These are phyloP conservation scores for Brenthis ino DNA, from an alignment of 2,888 invertebrate genomes.

Conservation along the genomic window DNA sequence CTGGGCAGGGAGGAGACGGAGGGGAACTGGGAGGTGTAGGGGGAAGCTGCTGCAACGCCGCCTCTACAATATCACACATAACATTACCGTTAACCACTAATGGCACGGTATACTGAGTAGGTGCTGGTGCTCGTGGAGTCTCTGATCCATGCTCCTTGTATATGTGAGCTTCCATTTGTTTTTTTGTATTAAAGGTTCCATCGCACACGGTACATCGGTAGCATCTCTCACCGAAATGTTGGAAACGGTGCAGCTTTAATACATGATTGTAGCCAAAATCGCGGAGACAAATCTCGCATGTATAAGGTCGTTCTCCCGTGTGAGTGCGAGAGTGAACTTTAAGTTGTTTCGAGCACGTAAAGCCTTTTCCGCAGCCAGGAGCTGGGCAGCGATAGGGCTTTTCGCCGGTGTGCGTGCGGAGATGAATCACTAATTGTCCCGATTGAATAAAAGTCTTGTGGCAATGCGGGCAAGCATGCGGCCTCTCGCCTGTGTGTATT, in stretches of 20 bases:
- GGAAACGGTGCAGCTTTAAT: slow-evolving; percentile 92
- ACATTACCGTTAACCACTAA: slow-evolving; percentile 61
- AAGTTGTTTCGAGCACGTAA: slow-evolving; percentile 95
- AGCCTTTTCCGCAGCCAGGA: slow-evolving; percentile 93
- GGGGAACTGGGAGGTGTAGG: slow-evolving; percentile 83
- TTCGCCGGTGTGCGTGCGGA: slow-evolving; percentile 92
- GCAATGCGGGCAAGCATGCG: slow-evolving; percentile 94
- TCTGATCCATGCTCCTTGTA: slow-evolving; percentile 81
- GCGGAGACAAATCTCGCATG: slow-evolving; percentile 94
- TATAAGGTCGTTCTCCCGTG: slow-evolving; percentile 95
- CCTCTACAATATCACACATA: slow-evolving; percentile 74
- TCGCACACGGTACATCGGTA: slow-evolving; percentile 96
- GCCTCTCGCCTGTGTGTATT: slow-evolving; percentile 94
- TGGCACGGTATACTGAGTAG: slow-evolving; percentile 58
- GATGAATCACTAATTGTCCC: slow-evolving; percentile 94
- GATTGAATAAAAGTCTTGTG: slow-evolving; percentile 95
- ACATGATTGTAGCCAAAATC: slow-evolving; percentile 96
- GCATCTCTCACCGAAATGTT: slow-evolving; percentile 95
- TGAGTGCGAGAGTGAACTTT: slow-evolving; percentile 96
- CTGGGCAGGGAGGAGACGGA: slow-evolving; percentile 72
- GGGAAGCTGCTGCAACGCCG: slow-evolving; percentile 76
- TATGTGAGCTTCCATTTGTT: slow-evolving; percentile 94
- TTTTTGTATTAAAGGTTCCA: slow-evolving; percentile 94
- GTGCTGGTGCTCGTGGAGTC: slow-evolving; percentile 63
- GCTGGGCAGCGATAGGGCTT: slow-evolving; percentile 91